Percentiles rank a stretch among this genome's conserved stretches.
These are phyloP conservation scores for Lasioglossum baleicum DNA, from an alignment of 1,140 invertebrate genomes.

Conservation along the genomic window DNA sequence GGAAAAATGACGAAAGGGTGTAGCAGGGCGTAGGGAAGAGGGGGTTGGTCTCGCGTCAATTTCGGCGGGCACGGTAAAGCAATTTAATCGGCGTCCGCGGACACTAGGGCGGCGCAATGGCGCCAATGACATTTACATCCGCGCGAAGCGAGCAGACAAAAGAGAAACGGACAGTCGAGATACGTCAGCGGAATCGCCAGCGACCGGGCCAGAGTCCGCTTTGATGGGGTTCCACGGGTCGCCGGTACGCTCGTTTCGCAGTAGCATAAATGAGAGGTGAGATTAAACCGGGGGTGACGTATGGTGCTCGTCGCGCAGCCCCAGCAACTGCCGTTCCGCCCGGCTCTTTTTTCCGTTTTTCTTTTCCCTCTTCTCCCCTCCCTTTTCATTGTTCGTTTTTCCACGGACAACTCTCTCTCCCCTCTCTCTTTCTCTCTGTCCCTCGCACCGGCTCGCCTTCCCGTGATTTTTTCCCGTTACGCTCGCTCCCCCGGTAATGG, in stretches of 20 bases:
- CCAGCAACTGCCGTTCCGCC: conserved; percentile 34
- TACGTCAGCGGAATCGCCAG: conserved; percentile 70
- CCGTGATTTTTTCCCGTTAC: conserved; percentile 55
- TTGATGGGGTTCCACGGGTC: conserved; percentile 56
- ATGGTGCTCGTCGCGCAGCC: conserved; percentile 62
- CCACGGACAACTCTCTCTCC: not conserved
- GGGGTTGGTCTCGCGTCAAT: not conserved
- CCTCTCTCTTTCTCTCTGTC: too few relatives aligned
- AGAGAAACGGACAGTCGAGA: conserved; percentile 59
- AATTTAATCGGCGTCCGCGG: conserved; percentile 53
- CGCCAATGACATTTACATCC: conserved; percentile 67
- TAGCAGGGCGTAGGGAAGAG: not conserved
- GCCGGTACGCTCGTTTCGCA: conserved; percentile 70
- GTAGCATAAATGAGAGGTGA: conserved; percentile 74
- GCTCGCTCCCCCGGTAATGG: conserved; percentile 30
- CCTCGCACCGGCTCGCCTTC: conserved; percentile 22
- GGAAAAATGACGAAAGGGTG: not conserved
- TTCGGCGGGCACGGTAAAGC: conserved; percentile 11
- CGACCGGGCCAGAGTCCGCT: conserved; percentile 45
- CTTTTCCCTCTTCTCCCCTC: not conserved
- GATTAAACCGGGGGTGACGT: conserved; percentile 76
- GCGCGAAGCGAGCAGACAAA: conserved; percentile 61
- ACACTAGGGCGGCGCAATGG: conserved; percentile 48
- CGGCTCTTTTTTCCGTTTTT: conserved; percentile 11
- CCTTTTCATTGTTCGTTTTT: conserved; percentile 22